A percentile compares a stretch with the other conserved stretches of the same genome.
These are phyloP conservation scores for Microctenopoma stevenorrisi DNA, from an alignment of 2,797 vertebrate species.

Conservation along the genomic window DNA sequence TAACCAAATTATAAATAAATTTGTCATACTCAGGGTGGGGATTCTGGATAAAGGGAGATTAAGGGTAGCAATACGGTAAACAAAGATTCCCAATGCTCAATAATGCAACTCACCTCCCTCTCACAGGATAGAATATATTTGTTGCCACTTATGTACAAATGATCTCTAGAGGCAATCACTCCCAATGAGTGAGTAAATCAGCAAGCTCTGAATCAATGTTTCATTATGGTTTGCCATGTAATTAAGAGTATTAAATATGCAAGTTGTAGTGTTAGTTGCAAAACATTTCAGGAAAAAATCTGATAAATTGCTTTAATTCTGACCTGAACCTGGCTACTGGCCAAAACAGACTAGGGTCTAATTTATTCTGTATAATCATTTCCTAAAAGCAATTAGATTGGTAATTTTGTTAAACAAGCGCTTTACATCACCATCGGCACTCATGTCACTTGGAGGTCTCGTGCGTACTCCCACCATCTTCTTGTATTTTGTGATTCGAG, in stretches of 20 bases:
- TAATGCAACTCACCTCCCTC: conserved; percentile 68
- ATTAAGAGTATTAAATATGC: conserved; percentile 51
- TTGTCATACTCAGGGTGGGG: conserved; percentile 64
- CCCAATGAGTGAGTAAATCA: conserved; percentile 48
- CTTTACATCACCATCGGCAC: conserved; percentile 36
- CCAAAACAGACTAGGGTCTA: conserved; percentile 27
- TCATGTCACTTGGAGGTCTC: conserved; percentile 35
- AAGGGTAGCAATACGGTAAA: conserved; percentile 67
- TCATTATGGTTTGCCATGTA: conserved; percentile 42
- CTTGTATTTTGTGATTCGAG: conserved; percentile 36
- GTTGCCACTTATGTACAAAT: conserved; percentile 65
- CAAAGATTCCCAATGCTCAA: conserved; percentile 76
- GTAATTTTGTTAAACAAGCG: conserved; percentile 38
- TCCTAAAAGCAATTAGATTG: conserved; percentile 42
- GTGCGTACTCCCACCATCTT: conserved; percentile 2
- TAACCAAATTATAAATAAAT: conserved; percentile 77
- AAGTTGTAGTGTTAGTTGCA: conserved; percentile 19
- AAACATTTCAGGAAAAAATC: conserved; percentile 42
- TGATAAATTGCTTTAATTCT: conserved; percentile 37
- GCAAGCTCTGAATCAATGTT: conserved; percentile 37
- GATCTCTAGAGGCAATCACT: conserved; percentile 60
- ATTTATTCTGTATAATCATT: conserved; percentile 41
- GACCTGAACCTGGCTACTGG: conserved; percentile 12
- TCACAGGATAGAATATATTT: conserved; percentile 60
- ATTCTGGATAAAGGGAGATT: conserved; percentile 74